These are phyloP conservation scores for Phrynocephalus forsythii DNA, from an alignment of 2,797 vertebrate genomes.

Conservation along the genomic window DNA sequence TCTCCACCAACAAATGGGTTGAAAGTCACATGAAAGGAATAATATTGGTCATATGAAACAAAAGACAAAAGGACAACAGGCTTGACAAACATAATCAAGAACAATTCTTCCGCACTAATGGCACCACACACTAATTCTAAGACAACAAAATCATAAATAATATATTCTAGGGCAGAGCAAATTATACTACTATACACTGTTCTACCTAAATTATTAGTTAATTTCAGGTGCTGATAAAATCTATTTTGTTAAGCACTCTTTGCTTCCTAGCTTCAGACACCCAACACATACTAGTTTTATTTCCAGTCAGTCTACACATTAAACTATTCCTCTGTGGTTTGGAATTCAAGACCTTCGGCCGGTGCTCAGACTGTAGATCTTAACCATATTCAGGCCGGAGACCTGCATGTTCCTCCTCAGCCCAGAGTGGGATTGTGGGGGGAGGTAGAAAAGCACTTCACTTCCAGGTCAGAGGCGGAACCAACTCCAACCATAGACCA, in stretches of 20 bases:
- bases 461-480: too few relatives aligned
- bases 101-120: conserved; percentile 75
- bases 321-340: background rate
- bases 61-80: conserved; percentile 44
- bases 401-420: too few relatives aligned
- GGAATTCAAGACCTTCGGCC: background rate
- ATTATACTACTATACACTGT: conserved; percentile 55
- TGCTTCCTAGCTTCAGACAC: background rate
- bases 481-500: too few relatives aligned
- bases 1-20: background rate
- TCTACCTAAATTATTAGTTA: conserved; percentile 75
- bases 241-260: conserved; percentile 59
- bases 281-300: background rate
- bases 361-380: too few relatives aligned
- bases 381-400: too few relatives aligned
- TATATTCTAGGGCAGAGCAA: conserved; percentile 78
- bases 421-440: too few relatives aligned
- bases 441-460: too few relatives aligned
- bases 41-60: background rate
- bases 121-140: conserved; percentile 78
- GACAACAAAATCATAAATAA: conserved; percentile 75
- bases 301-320: background rate
- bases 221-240: conserved; percentile 80
- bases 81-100: conserved; percentile 80
- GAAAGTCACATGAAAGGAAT: background rate